These are phyloP conservation scores for Scaptomyza pallida DNA, from an alignment of 1,140 invertebrate species.

Conservation along the genomic window DNA sequence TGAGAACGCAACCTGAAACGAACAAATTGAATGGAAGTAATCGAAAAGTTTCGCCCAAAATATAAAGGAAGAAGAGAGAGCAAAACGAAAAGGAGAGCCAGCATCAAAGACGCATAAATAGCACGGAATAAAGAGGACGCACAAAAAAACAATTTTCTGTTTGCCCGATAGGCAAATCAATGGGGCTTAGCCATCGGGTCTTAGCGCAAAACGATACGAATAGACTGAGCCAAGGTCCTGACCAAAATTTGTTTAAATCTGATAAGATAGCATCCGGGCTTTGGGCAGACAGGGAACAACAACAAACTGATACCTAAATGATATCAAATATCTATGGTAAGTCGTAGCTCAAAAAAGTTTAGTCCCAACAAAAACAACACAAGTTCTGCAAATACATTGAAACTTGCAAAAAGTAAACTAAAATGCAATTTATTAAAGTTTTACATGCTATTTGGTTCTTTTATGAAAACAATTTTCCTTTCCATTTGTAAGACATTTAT, in stretches of 20 bases:
- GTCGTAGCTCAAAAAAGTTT: slow-evolving; percentile 28
- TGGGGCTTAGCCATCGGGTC: slow-evolving; percentile 22
- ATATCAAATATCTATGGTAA: slow-evolving; percentile 16
- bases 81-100: not conserved
- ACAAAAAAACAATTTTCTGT: slow-evolving; percentile 35
- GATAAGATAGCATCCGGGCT: slow-evolving; percentile 38
- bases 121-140: not conserved
- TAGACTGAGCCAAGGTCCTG: slow-evolving; percentile 11
- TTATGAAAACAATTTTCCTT: too few species aligned
- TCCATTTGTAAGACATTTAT: too few species aligned
- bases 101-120: slow-evolving; percentile 46
- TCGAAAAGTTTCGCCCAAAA: slow-evolving; percentile 40
- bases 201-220: not conserved
- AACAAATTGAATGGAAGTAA: slow-evolving; percentile 53
- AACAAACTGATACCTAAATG: slow-evolving; percentile 25
- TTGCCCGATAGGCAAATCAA: slow-evolving; percentile 30
- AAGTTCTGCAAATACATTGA: not conserved
- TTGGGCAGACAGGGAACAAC: slow-evolving; percentile 3
- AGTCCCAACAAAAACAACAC: not conserved
- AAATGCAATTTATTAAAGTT: too few species aligned
- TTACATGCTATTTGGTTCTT: too few species aligned
- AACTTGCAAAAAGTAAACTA: too few species aligned
- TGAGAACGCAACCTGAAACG: slow-evolving; percentile 36
- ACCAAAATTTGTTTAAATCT: slow-evolving; percentile 25
- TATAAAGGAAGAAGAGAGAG: not conserved